Evolutionary conservation across 2,113 vertebrate genomes (phyloP).

Genomic region (Haemorhous mexicanus): DNA sequence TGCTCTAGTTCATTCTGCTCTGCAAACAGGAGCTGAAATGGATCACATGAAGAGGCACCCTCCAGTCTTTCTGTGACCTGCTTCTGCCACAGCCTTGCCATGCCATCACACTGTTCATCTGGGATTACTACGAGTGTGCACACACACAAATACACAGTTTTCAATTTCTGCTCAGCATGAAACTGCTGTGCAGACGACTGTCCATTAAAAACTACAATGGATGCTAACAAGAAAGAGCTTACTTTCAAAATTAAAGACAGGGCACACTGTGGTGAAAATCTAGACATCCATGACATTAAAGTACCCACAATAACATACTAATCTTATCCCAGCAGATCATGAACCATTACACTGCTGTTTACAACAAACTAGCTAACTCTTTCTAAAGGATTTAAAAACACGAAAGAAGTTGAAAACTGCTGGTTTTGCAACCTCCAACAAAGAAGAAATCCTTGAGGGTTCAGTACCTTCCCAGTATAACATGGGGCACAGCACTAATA

Average conservation of each 20-base stretch:
- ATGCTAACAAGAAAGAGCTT: not conserved
- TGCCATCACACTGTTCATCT: not conserved
- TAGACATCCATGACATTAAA: not conserved
- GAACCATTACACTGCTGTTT: not conserved
- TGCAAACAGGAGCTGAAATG: not conserved
- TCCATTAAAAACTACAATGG: not conserved
- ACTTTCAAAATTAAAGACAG: not conserved
- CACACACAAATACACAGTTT: accelerated
- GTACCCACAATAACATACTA: not conserved
- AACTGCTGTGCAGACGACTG: not conserved
- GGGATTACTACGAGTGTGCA: accelerated
- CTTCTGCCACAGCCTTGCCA: not conserved
- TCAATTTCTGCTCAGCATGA: not conserved
- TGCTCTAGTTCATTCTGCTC: not conserved
- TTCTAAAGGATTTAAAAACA: not conserved
- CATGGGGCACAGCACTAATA: not conserved
- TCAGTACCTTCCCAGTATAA: not conserved
- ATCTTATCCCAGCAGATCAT: not conserved
- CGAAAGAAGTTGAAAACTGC: not conserved
- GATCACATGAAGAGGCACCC: not conserved
- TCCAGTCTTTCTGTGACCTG: not conserved
- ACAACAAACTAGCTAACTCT: not conserved
- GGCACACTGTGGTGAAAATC: not conserved
- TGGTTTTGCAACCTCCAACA: not conserved
- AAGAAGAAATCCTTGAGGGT: not conserved